Evolutionary conservation across 1,140 invertebrate species (phyloP).

Genomic region (Drosophila gunungcola): DNA sequence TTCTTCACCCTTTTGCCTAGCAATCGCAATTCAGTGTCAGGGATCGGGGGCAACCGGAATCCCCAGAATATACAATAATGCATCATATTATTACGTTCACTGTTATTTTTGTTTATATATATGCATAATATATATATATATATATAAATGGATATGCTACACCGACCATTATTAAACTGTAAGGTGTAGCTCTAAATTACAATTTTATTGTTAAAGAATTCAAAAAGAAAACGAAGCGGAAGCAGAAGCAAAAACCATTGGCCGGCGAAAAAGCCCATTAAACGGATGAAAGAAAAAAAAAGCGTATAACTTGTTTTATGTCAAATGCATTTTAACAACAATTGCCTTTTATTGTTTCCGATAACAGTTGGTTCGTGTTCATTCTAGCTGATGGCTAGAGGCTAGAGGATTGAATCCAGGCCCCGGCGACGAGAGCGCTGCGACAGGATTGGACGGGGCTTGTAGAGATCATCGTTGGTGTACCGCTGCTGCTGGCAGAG

Average conservation of each 20-base stretch:
- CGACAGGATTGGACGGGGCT: constrained; percentile 87
- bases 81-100: constrained; percentile 64
- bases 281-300: constrained; percentile 43
- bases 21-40: constrained; percentile 10
- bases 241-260: constrained; percentile 13
- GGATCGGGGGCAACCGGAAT: constrained; percentile 4
- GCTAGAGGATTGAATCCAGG: constrained; percentile 71
- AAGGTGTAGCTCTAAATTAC: constrained; percentile 63
- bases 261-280: constrained; percentile 38
- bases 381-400: too few relatives aligned
- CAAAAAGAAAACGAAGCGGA: constrained; percentile 30
- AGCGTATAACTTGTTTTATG: constrained; percentile 29
- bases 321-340: constrained; percentile 74
- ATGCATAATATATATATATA: constrained; percentile 48
- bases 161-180: constrained; percentile 59
- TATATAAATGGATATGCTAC: constrained; percentile 53
- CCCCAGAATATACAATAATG: constrained; percentile 33
- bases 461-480: constrained; percentile 89
- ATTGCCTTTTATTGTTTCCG: constrained; percentile 53
- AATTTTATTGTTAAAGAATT: constrained; percentile 75
- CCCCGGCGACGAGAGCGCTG: constrained; percentile 77
- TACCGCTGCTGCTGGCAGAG: constrained; percentile 86
- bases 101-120: constrained; percentile 77
- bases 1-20: background rate
- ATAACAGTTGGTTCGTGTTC: constrained; percentile 24